Evolutionary conservation across 2,113 vertebrate species (phyloP), one percentile per base, ranked within the genome.

Genomic region (Daboia siamensis): DNA sequence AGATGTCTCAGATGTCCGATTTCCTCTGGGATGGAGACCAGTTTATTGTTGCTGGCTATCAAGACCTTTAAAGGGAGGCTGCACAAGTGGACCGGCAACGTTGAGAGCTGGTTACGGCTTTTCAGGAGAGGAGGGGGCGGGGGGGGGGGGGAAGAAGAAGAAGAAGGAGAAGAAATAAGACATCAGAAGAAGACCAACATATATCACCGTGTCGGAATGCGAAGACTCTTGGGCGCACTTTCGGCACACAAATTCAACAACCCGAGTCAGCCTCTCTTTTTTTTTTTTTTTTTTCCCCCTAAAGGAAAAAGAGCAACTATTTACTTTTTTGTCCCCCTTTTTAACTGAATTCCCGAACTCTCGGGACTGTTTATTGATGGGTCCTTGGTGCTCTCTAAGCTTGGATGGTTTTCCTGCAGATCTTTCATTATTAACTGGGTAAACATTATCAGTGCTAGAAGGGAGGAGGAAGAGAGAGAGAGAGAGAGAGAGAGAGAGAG

Each of bases 21-120:
- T 94, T 99, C 99, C 95, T 99, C 99, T 8, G 99, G 99, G 94
- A 99, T 98, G 46, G 98, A 99, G 84, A 99, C 97, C 96, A 99
- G 96, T 93, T 99, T 99, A 96, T 99, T 99, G 98, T 99, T 99
- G 96, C 99, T 99, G 10, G 98, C 98, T 94, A 99, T 99, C 96
- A 99, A 96, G 87, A 99, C 99, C 97, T 99, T 99, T 90, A 99
- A 96, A 12, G 99, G 99, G 1, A 99, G 98, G 92, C 95, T 98
- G 96, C 99, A 99, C 93, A 99, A 95, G 24, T 98, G 98, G 5
- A 97, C 96, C 1, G 99, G 99, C 90, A 99, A 97, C 2, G 97
- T 98, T 21, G 98, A 98, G 93, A 99, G 98, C 93, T 99, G 99
- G 96, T 99, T 99, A 87, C 99, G 99, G 97, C 99, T 99, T 97